phyloP scores from a whole-genome alignment of 2,797 vertebrate species.

The Melanotaenia pygmaea region DNA sequence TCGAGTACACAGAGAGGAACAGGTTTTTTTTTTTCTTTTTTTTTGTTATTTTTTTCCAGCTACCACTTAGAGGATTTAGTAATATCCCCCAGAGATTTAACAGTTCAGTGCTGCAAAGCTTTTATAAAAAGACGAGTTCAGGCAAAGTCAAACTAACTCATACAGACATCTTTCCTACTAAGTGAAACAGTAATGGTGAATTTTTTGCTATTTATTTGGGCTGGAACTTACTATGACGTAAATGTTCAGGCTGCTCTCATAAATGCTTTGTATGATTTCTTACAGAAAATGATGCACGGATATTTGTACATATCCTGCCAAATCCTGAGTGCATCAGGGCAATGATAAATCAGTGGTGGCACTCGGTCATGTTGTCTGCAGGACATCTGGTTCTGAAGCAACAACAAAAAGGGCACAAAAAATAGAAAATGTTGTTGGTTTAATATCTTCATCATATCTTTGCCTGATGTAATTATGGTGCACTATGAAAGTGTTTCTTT shows the following conservation, averaged over 20 bases:
- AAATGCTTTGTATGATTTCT: too few relatives aligned
- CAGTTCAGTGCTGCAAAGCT: conserved; percentile 31
- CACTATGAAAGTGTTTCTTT: too few relatives aligned
- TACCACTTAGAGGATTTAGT: conserved; percentile 54
- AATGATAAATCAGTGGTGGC: too few relatives aligned
- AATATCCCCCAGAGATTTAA: conserved; percentile 60
- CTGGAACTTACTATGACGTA: not conserved
- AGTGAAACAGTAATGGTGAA: not conserved
- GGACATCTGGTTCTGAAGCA: too few relatives aligned
- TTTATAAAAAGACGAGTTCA: conserved; percentile 36
- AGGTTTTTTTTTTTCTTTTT: conserved; percentile 26
- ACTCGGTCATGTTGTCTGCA: too few relatives aligned
- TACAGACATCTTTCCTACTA: conserved; percentile 16
- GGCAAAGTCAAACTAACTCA: conserved; percentile 11
- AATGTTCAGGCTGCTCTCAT: not conserved
- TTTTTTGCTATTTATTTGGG: not conserved
- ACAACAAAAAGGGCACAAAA: too few relatives aligned
- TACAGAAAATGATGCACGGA: too few relatives aligned
- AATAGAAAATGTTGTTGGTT: too few relatives aligned
- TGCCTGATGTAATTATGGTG: too few relatives aligned
- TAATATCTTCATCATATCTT: too few relatives aligned
- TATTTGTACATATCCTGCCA: too few relatives aligned
- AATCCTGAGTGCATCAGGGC: too few relatives aligned
- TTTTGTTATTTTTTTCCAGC: conserved; percentile 31
- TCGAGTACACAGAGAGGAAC: conserved; percentile 52